Percentiles rank a stretch among this genome's conserved stretches.
These are phyloP conservation scores for Drosophila willistoni DNA, from an alignment of 1,140 invertebrate species.

Conservation along the genomic window DNA sequence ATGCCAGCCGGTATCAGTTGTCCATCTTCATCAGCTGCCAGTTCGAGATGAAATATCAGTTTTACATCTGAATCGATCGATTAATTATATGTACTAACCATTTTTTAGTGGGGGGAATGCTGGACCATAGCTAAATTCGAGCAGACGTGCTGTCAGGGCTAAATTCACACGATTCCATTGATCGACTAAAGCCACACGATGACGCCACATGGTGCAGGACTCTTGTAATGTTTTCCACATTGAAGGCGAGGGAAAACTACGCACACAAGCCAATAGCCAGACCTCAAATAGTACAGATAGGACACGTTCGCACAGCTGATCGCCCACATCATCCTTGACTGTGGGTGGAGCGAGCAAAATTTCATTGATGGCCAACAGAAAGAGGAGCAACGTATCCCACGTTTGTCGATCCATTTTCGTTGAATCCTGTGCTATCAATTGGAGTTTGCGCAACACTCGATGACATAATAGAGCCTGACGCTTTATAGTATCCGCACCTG, in stretches of 20 bases:
- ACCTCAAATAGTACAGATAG: constrained; percentile 97
- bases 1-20: constrained; percentile 92
- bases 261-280: constrained; percentile 95
- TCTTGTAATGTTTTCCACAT: constrained; percentile 98
- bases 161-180: constrained; percentile 98
- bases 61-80: background rate
- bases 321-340: constrained; percentile 96
- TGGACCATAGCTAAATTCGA: constrained; percentile 95
- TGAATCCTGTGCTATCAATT: constrained; percentile 93
- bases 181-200: constrained; percentile 94
- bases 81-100: constrained; percentile 84
- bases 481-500: constrained; percentile 94
- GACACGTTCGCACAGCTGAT: constrained; percentile 96
- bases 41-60: constrained; percentile 23
- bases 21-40: constrained; percentile 91
- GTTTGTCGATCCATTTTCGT: constrained; percentile 91
- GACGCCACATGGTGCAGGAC: constrained; percentile 95
- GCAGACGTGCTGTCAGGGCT: constrained; percentile 91
- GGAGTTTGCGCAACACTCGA: constrained; percentile 94
- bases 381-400: constrained; percentile 95
- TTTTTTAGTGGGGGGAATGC: constrained; percentile 93
- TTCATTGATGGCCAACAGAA: constrained; percentile 96
- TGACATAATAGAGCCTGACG: constrained; percentile 98
- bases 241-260: constrained; percentile 94
- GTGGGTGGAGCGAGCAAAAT: constrained; percentile 95